Base-by-base conservation (phyloP, 2,113 vertebrate species). In the Perca schrenkii region DNA sequence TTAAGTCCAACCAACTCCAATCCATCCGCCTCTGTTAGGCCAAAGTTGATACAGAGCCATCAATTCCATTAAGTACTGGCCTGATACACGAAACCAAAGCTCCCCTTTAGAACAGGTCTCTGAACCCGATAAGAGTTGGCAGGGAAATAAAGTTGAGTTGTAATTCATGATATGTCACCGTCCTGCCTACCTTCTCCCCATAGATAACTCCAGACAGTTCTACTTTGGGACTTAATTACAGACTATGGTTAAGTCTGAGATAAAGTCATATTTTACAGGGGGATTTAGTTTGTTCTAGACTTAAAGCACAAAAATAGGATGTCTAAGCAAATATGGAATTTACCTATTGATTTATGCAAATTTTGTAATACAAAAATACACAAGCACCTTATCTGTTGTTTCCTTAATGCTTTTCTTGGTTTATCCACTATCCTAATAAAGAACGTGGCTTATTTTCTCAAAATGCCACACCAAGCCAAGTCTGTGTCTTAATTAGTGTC, bases 21-120 rank as follows among this genome's bases (percentile, higher is more conserved):
- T 86, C 73, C 75, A 15, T 50, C 65, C 74, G 11, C 52, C 71
- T 83, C 85, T 62, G 65, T 75, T 66, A 77, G 82, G 80, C 88
- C 83, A 84, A 83, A 90, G 80, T 93, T 95, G 92, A 94, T 89
- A 88, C 89, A 63, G 88, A 92, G 93, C 93, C 95, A 95, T 94
- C 91, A 90, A 87, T 93, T 93, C 91, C 92, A 95, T 94, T 94
- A 93, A 91, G 91, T 76, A 83, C 85, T 88, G 85, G 84, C 83
- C 82, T 83, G 90, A 91, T 90, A 86, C 84, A 92, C 61, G 47
- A 80, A 86, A 87, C 91, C 88, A 92, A 91, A 90, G 80, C 82
- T 91, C 86, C 88, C 82, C 85, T 84, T 88, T 90, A 91, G 88
- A 93, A 87, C 89, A 89, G 82, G 83, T 91, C 90, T 79, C 84